Base-by-base conservation (phyloP, 2,888 invertebrate species). In the Amblyjoppa proteus region DNA sequence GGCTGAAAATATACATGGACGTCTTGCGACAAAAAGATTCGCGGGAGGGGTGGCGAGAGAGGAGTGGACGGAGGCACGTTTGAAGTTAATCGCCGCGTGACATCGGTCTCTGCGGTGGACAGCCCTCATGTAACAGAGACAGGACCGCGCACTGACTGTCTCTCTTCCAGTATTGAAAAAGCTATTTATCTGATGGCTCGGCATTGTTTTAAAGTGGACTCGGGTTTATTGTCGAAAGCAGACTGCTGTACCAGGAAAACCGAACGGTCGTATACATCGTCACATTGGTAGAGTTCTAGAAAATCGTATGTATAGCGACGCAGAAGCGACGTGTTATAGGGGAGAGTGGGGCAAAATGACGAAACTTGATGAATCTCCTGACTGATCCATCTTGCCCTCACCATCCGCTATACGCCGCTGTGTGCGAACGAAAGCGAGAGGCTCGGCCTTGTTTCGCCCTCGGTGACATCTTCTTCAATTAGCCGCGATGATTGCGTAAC, bases 201-300 rank as follows among this genome's bases (percentile, higher is more conserved):
- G 83, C 85, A 92, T 94, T 93, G 93, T 94, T 94, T 94, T 92
- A 93, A 92, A 93, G 93, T 93, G 93, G 93, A 92, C 93, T 88
- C 87, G 58, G 78, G 89, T 89, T 91, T 90, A 91, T 91, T 90
- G 92, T 90, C 89, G 90, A 91, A 92, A 89, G 87, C 88, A 88
- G 84, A 71, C 73, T 69, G 45, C 51, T 41, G 76, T 31, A 11
- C 41, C 25, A 6, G 49, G 41, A 34, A 66, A 66, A 38, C n/a
- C 31, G 34, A 31, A 34, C 31, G 38, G 7, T 5, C 45, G 34
- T 66, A 4, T 28, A 25, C 5, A 45, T 49, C 11, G 61, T 61
- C 61, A 6, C 31, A 31, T 20, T 25, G 20, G 61, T 11, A 1
- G 28, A 73, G 34, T 49, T 61, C 53, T 20, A 28, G 45, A 64